Base-by-base conservation (phyloP, 2,797 vertebrate genomes). In the Epinephelus malabaricus region DNA sequence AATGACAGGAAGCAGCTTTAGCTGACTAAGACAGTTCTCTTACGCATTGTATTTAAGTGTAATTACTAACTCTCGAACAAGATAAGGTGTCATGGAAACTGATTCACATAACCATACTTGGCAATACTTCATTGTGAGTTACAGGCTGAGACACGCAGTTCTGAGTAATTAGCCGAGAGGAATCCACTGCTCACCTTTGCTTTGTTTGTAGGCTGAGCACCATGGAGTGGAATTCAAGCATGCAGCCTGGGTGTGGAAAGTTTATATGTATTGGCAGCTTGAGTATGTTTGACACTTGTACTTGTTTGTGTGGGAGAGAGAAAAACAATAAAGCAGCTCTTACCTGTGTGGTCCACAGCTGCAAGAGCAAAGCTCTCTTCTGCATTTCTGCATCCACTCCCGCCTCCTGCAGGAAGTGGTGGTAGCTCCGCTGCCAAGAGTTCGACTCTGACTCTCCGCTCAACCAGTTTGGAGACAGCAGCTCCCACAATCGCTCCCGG, bases 331-430 rank as follows among this genome's bases (percentile, higher is more conserved):
- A 79, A 14, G 8, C 0, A 51, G 27, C 19, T 71, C 91, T 89
- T 74, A 96, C 96, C 95, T 96, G 95, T 45, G 96, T 94, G 80
- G 95, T 95, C 96, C 97, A 97, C 18, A 98, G 95, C 84, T 97
- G 96, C 59, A 98, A 76, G 56, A 97, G 87, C 85, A 96, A 76
- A 1, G 96, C 95, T 83, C 92, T 95, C 0, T 82, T 92, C 82
- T 95, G 94, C 92, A 96, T 96, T 51, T 96, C 93, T 38, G 72
- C 79, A 6, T 94, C 92, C 0, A 94, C 83, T 0, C 94, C 95
- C 21, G 91, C 76, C 6, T 88, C 50, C 25, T 91, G 71, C n/a
- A 95, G 91, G 56, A 94, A 94, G 40, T 55, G 51, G 47, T 86
- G 69, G 88, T 97, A 98, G 30, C 86, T 94, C 80, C 92, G 89